phyloP scores from a whole-genome alignment of 2,888 invertebrate species.

The Entomobrya multifasciata region DNA sequence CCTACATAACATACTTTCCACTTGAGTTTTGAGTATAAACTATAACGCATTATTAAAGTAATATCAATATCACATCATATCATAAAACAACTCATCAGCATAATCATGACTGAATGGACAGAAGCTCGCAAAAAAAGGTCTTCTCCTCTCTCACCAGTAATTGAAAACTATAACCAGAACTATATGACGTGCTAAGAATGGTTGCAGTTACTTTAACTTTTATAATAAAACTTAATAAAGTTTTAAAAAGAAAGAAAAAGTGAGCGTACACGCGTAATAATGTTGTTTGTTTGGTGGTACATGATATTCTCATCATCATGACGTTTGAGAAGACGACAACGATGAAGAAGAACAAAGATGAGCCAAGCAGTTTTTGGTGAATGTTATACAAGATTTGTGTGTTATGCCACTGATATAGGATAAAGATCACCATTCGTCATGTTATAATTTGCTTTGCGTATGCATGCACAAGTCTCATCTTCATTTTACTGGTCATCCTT shows the following conservation, averaged over 20 bases:
- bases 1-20: background rate
- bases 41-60: no score
- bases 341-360: slow-evolving; percentile 38
- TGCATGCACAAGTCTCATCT: slow-evolving; percentile 6
- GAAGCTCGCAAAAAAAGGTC: slow-evolving; percentile 26
- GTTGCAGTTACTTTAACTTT: no score
- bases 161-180: no score
- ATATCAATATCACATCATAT: slow-evolving; percentile 23
- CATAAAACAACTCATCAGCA: slow-evolving; percentile 45
- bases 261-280: slow-evolving; percentile 10
- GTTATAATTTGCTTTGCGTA: background rate
- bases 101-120: slow-evolving; percentile 55
- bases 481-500: slow-evolving; percentile 5
- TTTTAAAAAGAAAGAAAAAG: slow-evolving; percentile 40
- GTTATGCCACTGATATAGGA: background rate
- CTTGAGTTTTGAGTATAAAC: no score
- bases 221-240: slow-evolving; percentile 34
- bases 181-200: no score
- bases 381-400: slow-evolving; percentile 39
- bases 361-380: slow-evolving; percentile 53
- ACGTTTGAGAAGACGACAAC: background rate
- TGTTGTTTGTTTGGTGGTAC: background rate
- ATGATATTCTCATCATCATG: no score
- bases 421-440: slow-evolving; percentile 42
- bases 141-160: no score